Conservation (phyloP, 2,797 vertebrate genomes). For the Galaxias olidus region DNA sequence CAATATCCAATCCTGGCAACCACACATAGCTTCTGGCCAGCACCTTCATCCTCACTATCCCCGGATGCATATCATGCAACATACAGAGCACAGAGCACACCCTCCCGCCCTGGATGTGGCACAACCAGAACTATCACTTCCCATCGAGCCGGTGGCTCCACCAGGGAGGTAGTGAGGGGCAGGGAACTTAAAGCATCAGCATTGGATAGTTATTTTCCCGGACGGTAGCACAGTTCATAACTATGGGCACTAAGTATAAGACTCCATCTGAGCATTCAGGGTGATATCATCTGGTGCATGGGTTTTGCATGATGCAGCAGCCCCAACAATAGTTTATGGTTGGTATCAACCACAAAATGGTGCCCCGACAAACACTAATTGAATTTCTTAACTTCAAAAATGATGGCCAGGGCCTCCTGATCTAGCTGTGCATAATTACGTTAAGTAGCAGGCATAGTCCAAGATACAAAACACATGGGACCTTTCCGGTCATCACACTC, state of each 20-base stretch:
- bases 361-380: neutral
- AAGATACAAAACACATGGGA: neutral
- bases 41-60: conserved; percentile 12
- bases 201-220: neutral
- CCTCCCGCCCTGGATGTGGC: no score
- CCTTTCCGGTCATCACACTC: neutral
- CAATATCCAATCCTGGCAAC: neutral
- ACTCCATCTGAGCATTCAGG: conserved; percentile 2
- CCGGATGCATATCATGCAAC: conserved; percentile 13
- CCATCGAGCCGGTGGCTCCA: no score
- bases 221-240: conserved; percentile 2
- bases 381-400: neutral
- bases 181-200: neutral
- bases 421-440: neutral
- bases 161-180: neutral
- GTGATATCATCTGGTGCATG: neutral
- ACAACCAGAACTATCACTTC: no score
- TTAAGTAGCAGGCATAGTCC: neutral
- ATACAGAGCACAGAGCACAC: no score
- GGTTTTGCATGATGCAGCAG: conserved; percentile 1
- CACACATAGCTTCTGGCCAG: neutral
- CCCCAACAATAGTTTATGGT: neutral
- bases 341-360: neutral
- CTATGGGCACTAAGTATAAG: neutral
- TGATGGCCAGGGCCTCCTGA: neutral